phyloP scores from a whole-genome alignment of 2,888 invertebrate genomes.

The Mimas tiliae region DNA sequence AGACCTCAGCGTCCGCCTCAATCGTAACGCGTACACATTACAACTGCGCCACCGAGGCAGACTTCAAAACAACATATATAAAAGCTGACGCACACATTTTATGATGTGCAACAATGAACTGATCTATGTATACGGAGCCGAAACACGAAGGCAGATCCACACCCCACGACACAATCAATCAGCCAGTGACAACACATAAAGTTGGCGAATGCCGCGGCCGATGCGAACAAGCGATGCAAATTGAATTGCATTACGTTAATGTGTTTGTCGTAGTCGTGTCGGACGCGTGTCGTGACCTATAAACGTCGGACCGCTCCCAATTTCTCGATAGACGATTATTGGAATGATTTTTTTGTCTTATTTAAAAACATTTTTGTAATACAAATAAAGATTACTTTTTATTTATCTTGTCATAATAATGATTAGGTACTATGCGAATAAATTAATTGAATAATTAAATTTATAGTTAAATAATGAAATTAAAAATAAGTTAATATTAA shows the following conservation, averaged over 20 bases:
- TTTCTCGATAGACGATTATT: not conserved
- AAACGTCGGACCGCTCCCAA: constrained; percentile 29
- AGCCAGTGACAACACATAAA: not conserved
- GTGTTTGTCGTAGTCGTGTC: constrained; percentile 43
- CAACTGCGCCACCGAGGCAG: too few relatives aligned
- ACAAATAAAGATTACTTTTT: not conserved
- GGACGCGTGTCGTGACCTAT: constrained; percentile 41
- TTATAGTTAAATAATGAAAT: too few relatives aligned
- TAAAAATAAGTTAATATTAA: too few relatives aligned
- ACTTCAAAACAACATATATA: too few relatives aligned
- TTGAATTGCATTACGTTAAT: constrained; percentile 24
- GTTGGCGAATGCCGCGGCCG: not conserved
- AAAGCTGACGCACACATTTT: too few relatives aligned
- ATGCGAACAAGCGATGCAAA: constrained; percentile 22
- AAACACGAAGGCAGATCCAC: not conserved
- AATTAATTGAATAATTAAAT: too few relatives aligned
- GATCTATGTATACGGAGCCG: not conserved
- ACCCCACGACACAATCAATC: constrained; percentile 9
- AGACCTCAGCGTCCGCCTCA: too few relatives aligned
- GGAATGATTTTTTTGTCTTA: not conserved
- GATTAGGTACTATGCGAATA: too few relatives aligned
- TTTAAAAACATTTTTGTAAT: not conserved
- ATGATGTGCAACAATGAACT: too few relatives aligned
- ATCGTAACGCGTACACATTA: too few relatives aligned
- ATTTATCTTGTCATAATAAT: too few relatives aligned